Evolutionary conservation across 2,888 invertebrate species (phyloP), one percentile per base, ranked within the genome.

Genomic region (Ypsolopha scabrella): DNA sequence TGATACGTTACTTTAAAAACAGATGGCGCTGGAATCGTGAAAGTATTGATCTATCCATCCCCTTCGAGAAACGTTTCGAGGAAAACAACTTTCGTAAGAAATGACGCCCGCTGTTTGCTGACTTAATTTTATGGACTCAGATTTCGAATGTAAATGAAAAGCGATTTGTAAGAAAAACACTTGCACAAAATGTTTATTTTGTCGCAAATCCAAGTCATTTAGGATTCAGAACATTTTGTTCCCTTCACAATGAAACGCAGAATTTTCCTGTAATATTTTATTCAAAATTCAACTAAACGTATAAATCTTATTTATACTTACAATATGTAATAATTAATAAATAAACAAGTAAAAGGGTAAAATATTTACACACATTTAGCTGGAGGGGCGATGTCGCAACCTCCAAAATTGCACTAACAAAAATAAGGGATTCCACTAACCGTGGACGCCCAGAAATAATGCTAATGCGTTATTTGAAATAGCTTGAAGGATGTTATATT

Each of bases 271-370:
- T 66, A 75, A 74, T 76, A 71, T 82, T 86, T 85, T 86, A 86
- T 81, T 86, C 77, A 80, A 83, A 85, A 86, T 80, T 85, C 78
- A 86, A 86, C 86, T 85, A 83, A 83, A 85, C 76, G 85, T 86
- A 86, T 86, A 85, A 85, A 86, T 83, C 83, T 85, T 85, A 85
- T 85, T 86, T 85, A 86, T 85, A 86, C 85, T 82, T 83, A 83
- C 74, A 78, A 73, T 80, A 50, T 10, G 47, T 24, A 11, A 43
- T 37, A 52, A 47, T 33, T 7, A 50, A 35, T 48, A 54, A 35
- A 41, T 51, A 75, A 83, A 82, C 81, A 80, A 72, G 75, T 81
- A 75, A 75, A 70, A 75, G 73, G 66, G 68, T 37, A 78, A 74
- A 70, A 76, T 82, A 81, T 82, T 73, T 82, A 86, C 80, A 83